Evolutionary conservation across 2,888 invertebrate genomes (phyloP), one percentile per base, ranked within the genome.

Genomic region (Rambutsinella grinnellia): DNA sequence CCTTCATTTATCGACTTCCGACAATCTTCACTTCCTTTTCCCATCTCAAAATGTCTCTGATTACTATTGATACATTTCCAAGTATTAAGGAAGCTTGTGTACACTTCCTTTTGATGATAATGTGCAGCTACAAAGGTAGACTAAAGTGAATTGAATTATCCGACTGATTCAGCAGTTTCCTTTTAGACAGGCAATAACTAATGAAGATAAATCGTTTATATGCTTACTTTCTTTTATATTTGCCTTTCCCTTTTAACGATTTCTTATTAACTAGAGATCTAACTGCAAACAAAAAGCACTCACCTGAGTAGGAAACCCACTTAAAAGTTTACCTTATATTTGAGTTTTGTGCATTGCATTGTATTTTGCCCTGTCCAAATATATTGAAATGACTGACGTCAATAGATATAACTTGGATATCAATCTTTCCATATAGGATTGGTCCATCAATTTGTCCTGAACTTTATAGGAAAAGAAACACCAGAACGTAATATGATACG

Each of bases 181-280:
- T 24, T 8, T 13, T 26, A 23, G 63, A 65, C 65, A 63, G 47
- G 44, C 57, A 57, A 72, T 65, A 65, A 57, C 23, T 72, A 72
- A 72, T 72, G 72, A 65, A 72, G 72, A 72, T 65, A 62, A 72
- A 72, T 72, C 47, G 72, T 47, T n/a, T n/a, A n/a, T n/a, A n/a
- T n/a, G n/a, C n/a, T n/a, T n/a, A n/a, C 49, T 62, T 21, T 23
- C 62, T 63, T 24, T 36, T 26, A 8, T 44, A 49, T 21, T 26
- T 26, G 24, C 58, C 57, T 58, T 56, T 66, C 53, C 53, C 54
- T 19, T 2, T 17, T 56, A 10, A 1, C 17, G 23, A 13, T 58
- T 23, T 68, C 15, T 58, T 67, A 6, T 44, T 51, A 49, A 24
- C 47, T 21, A n/a, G 24, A 13, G 24, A 23, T 24, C 27, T 47